Conservation (phyloP, 2,888 invertebrate genomes). For the Endomychus coccineus region DNA sequence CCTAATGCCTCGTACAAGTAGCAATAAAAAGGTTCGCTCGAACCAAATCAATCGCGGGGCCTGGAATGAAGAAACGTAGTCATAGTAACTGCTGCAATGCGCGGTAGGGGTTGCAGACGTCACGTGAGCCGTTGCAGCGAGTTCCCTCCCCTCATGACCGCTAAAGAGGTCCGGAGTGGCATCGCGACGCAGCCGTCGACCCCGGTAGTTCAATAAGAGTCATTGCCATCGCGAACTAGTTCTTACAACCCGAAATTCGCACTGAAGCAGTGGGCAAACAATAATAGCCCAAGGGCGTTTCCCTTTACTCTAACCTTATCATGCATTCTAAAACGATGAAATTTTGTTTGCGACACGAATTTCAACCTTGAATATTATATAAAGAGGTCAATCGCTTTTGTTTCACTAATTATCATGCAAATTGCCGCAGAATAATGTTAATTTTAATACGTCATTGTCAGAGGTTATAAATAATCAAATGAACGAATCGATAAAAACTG, state of each 20-base stretch:
- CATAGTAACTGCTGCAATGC: conserved; percentile 39
- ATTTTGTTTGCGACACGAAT: too few relatives aligned
- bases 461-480: too few relatives aligned
- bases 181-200: conserved; percentile 39
- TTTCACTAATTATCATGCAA: too few relatives aligned
- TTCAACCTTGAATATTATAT: too few relatives aligned
- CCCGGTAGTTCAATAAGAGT: conserved; percentile 48
- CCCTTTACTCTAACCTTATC: background rate
- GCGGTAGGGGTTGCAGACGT: conserved; percentile 33
- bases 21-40: too few relatives aligned
- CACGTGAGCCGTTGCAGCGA: conserved; percentile 34
- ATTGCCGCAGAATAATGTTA: too few relatives aligned
- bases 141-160: conserved; percentile 3
- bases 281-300: conserved; percentile 8
- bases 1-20: too few relatives aligned
- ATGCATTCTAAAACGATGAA: too few relatives aligned
- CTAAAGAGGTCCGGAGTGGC: conserved; percentile 22
- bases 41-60: conserved; percentile 3
- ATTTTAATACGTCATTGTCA: too few relatives aligned
- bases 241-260: conserved; percentile 10
- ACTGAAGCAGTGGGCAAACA: conserved; percentile 6
- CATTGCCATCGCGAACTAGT: conserved; percentile 37
- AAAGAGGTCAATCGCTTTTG: too few relatives aligned
- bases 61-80: conserved; percentile 28
- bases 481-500: too few relatives aligned